Conservation (phyloP, 2,113 vertebrate species). For the Seriola rivoliana region DNA sequence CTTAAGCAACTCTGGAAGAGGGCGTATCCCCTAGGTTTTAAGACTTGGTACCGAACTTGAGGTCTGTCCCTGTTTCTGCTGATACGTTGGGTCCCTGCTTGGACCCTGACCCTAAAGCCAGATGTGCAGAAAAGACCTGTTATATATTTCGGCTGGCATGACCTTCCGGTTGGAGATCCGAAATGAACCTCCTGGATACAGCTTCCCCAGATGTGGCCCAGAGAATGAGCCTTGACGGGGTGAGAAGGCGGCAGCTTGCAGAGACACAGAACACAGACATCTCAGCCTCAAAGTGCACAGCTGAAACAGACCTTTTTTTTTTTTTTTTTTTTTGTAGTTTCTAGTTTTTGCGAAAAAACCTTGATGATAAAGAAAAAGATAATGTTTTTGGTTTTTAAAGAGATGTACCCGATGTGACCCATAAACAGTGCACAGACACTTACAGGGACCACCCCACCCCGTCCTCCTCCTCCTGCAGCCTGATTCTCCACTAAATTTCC, state of each 20-base stretch:
- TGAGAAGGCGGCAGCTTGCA: slow-evolving; percentile 65
- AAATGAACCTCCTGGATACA: slow-evolving; percentile 59
- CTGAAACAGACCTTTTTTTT: slow-evolving; percentile 52
- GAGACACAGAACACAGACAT: slow-evolving; percentile 67
- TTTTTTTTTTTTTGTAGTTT: slow-evolving; percentile 52
- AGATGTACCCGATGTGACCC: slow-evolving; percentile 82
- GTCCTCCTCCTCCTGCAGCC: slow-evolving; percentile 41
- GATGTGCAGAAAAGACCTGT: slow-evolving; percentile 54
- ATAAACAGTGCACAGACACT: slow-evolving; percentile 82
- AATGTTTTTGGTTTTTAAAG: slow-evolving; percentile 80
- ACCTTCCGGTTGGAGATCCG: slow-evolving; percentile 47
- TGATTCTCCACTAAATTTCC: slow-evolving; percentile 41
- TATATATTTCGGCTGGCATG: slow-evolving; percentile 34
- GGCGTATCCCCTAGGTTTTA: slow-evolving; percentile 68
- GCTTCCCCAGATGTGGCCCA: slow-evolving; percentile 48
- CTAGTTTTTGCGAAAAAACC: slow-evolving; percentile 67
- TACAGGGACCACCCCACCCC: slow-evolving; percentile 59
- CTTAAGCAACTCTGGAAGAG: slow-evolving; percentile 78
- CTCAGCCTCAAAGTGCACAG: slow-evolving; percentile 75
- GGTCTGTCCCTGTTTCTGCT: slow-evolving; percentile 67
- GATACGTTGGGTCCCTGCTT: slow-evolving; percentile 47
- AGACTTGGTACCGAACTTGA: slow-evolving; percentile 83
- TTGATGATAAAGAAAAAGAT: slow-evolving; percentile 67
- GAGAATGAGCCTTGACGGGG: slow-evolving; percentile 18
- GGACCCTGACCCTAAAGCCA: slow-evolving; percentile 60